A percentile compares a stretch with the other conserved stretches of the same genome.
phyloP scores from a whole-genome alignment of 2,888 invertebrate genomes.

The Gerris lacustris region DNA sequence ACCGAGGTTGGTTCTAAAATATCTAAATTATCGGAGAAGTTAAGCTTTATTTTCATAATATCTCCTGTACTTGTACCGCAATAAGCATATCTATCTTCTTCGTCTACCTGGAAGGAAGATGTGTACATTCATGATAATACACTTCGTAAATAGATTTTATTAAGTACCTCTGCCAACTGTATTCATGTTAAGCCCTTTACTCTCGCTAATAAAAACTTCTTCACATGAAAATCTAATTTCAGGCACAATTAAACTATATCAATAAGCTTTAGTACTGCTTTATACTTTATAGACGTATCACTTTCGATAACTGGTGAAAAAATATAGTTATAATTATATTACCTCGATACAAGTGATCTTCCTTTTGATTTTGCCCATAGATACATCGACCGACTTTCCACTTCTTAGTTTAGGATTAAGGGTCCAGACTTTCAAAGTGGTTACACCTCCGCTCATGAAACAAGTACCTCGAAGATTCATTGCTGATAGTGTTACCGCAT shows the following conservation, averaged over 20 bases:
- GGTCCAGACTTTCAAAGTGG: slow-evolving; percentile 62
- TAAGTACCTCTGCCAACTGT: too few relatives aligned
- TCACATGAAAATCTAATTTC: too few relatives aligned
- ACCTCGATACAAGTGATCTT: slow-evolving; percentile 58
- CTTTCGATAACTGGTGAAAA: too few relatives aligned
- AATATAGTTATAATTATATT: slow-evolving; percentile 21
- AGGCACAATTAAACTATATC: too few relatives aligned
- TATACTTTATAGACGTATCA: too few relatives aligned
- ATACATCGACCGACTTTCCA: slow-evolving; percentile 58
- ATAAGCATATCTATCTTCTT: slow-evolving; percentile 58
- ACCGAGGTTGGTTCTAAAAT: slow-evolving; percentile 42
- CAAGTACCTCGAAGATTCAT: slow-evolving; percentile 47
- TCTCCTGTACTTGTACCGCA: slow-evolving; percentile 80
- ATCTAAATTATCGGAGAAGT: slow-evolving; percentile 33
- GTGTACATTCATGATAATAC: too few relatives aligned
- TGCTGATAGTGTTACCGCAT: slow-evolving; percentile 47
- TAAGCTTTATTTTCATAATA: slow-evolving; percentile 41
- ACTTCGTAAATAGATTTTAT: too few relatives aligned
- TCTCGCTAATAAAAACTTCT: too few relatives aligned
- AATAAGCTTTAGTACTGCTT: too few relatives aligned
- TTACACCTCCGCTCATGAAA: slow-evolving; percentile 63
- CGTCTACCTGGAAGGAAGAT: slow-evolving; percentile 41
- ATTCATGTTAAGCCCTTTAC: too few relatives aligned
- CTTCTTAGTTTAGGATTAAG: slow-evolving; percentile 55
- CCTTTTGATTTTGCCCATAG: slow-evolving; percentile 65